A percentile compares a stretch with the other conserved stretches of the same genome.
Conservation (phyloP, 2,888 invertebrate species). For the Conus canariensis region DNA sequence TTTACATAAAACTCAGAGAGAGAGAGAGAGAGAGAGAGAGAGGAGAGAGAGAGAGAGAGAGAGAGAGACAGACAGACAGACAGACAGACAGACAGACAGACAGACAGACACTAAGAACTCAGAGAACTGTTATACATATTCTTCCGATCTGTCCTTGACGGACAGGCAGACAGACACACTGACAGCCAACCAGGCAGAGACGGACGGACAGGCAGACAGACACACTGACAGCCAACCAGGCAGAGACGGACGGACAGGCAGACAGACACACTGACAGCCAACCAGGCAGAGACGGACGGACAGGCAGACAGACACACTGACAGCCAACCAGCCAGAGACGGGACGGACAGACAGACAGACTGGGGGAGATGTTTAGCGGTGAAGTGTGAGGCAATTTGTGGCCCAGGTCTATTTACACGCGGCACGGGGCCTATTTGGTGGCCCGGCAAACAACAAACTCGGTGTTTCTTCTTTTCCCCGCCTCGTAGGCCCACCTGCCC, state of each 20-base stretch:
- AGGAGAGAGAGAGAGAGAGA: conserved; percentile 18
- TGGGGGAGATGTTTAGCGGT: background rate
- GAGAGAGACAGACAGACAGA: conserved; percentile 19
- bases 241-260: background rate
- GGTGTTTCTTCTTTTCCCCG: background rate
- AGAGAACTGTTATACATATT: too few relatives aligned
- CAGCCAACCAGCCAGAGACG: background rate
- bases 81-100: conserved; percentile 7
- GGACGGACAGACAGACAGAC: background rate
- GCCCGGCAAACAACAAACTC: conserved; percentile 39
- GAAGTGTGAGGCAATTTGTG: conserved; percentile 20
- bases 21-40: background rate
- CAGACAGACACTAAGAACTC: background rate
- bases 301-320: background rate
- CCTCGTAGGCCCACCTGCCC: background rate
- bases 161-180: too few relatives aligned
- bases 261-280: background rate
- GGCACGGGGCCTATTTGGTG: conserved; percentile 24
- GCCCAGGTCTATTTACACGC: conserved; percentile 35
- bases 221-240: background rate
- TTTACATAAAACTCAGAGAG: too few relatives aligned
- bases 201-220: background rate
- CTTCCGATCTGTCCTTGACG: too few relatives aligned
- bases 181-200: too few relatives aligned
- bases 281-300: background rate